phyloP scores from a whole-genome alignment of 2,113 vertebrate genomes.

The Paralichthys olivaceus region DNA sequence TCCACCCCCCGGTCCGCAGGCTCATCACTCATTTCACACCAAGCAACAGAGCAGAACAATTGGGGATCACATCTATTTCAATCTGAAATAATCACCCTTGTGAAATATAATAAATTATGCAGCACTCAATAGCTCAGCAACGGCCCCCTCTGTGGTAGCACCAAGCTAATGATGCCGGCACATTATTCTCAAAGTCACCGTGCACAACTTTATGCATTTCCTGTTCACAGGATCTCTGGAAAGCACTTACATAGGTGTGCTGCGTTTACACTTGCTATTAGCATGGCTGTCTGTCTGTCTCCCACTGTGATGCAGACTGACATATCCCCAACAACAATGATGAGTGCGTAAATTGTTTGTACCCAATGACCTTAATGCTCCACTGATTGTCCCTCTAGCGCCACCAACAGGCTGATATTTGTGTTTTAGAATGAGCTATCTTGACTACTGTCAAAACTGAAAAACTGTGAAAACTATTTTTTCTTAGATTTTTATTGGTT shows the following conservation, averaged over 20 bases:
- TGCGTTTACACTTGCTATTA: too few species aligned
- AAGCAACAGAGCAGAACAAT: slow-evolving; percentile 65
- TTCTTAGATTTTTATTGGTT: too few species aligned
- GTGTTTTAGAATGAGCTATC: too few species aligned
- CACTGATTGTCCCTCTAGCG: not conserved
- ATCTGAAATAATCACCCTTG: slow-evolving; percentile 71
- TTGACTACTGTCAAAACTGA: too few species aligned
- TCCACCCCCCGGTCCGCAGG: slow-evolving; percentile 32
- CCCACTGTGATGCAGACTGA: not conserved
- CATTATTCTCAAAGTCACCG: slow-evolving; percentile 66
- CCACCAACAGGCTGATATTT: not conserved
- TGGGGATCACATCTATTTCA: slow-evolving; percentile 73
- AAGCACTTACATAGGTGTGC: not conserved
- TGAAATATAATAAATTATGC: slow-evolving; percentile 75
- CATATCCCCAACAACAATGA: not conserved
- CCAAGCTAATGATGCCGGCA: slow-evolving; percentile 62
- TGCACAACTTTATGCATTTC: slow-evolving; percentile 32
- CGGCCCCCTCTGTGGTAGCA: slow-evolving; percentile 56
- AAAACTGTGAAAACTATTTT: too few species aligned
- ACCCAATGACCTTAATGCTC: not conserved
- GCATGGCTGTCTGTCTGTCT: not conserved
- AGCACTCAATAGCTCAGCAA: slow-evolving; percentile 59
- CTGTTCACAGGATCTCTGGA: slow-evolving; percentile 26
- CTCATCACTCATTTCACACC: slow-evolving; percentile 68
- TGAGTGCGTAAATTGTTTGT: not conserved